Evolutionary conservation across 2,797 vertebrate species (phyloP), one percentile per base, ranked within the genome.

Genomic region (Brachymystax lenok): DNA sequence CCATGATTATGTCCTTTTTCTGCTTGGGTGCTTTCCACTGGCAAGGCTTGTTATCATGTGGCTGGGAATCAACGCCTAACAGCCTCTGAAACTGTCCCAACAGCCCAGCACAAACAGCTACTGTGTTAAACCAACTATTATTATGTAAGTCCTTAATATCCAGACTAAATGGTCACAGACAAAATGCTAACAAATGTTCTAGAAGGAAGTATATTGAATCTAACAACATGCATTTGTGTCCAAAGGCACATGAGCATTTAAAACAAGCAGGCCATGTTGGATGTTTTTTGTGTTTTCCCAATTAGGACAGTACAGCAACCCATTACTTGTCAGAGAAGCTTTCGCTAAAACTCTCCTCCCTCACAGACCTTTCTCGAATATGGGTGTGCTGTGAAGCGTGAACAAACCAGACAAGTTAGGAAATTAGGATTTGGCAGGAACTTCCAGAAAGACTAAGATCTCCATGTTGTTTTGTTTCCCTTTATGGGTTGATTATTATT

Each of bases 1-100:
- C 17, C 52, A 54, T 54, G 52, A 54, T 16, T 4, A 10, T n/a
- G n/a, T 21, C 68, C 74, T 77, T 74, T 72, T 77, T 80, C 69
- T 74, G 68, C 50, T 59, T 52, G 40, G 40, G 40, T 46, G 40
- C 40, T 46, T 35, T 74, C 59, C 24, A 1, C 69, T 74, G 74
- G 51, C 74, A 67, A 27, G 52, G 17, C 68, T 69, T 74, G 24
- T 50, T 50, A 66, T 74, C 79, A 75, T 81, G 79, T 81, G 76
- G 50, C 30, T 75, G 51, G 69, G 30, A 77, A 78, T 74, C 16
- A 77, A 59, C 28, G 33, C 24, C 63, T 81, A 28, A 54, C 28
- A 56, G 69, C 51, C 35, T 67, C 46, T 72, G n/a, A 1, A 24
- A 54, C 59, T 72, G 51, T 75, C 63, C 63, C n/a, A 12, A 19